A percentile compares a stretch with the other conserved stretches of the same genome.
Conservation (phyloP, 2,113 vertebrate genomes). For the Gopherus evgoodei region DNA sequence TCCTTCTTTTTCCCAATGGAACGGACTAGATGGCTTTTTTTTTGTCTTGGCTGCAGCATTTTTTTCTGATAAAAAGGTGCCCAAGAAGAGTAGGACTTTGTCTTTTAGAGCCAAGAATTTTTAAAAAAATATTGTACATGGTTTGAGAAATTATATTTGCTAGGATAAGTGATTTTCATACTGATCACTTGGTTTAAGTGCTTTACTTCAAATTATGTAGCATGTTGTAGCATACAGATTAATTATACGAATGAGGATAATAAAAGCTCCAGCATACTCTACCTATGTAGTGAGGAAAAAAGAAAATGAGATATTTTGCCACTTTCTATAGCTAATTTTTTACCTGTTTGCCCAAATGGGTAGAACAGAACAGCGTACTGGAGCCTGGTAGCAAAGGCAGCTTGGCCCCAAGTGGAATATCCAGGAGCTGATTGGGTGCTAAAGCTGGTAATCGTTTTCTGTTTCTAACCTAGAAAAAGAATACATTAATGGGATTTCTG, state of each 20-base stretch:
- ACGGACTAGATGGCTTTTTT: neutral
- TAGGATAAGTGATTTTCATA: neutral
- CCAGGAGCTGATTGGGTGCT: conserved; percentile 29
- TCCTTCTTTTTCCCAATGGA: neutral
- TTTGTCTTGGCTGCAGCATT: neutral
- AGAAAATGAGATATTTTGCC: neutral
- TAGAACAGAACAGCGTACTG: conserved; percentile 55
- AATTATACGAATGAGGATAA: neutral
- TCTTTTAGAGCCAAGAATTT: neutral
- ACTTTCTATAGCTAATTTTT: neutral
- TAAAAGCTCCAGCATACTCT: neutral
- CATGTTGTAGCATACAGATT: neutral
- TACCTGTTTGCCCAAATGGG: conserved; percentile 67
- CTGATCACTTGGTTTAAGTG: neutral
- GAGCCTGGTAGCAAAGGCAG: conserved; percentile 67
- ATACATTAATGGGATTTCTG: neutral
- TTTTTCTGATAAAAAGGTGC: neutral
- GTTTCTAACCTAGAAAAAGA: neutral
- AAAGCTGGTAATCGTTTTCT: conserved; percentile 10
- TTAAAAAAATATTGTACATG: neutral
- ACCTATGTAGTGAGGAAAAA: neutral
- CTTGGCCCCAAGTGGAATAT: conserved; percentile 68
- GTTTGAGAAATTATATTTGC: neutral
- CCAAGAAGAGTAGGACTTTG: neutral
- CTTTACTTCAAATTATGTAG: neutral